A percentile compares a stretch with the other conserved stretches of the same genome.
These are phyloP conservation scores for Labrus mixtus DNA, from an alignment of 2,113 vertebrate species.

Conservation along the genomic window DNA sequence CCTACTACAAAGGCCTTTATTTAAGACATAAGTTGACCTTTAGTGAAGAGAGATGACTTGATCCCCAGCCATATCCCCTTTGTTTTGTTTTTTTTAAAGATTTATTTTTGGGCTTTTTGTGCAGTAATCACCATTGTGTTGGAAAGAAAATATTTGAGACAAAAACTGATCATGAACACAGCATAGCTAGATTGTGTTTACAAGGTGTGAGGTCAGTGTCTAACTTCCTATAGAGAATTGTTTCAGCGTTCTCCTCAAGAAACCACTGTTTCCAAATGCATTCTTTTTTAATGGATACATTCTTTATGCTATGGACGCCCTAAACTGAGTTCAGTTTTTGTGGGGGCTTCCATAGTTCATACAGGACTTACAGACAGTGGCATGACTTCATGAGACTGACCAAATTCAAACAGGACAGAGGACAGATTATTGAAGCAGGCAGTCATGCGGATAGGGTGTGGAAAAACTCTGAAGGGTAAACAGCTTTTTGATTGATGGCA, in stretches of 20 bases:
- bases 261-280: too few species aligned
- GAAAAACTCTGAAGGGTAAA: constrained; percentile 21
- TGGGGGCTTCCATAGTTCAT: constrained; percentile 6
- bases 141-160: neutral
- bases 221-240: neutral
- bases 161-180: neutral
- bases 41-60: neutral
- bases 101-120: too few species aligned
- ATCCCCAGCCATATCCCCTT: too few species aligned
- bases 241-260: too few species aligned
- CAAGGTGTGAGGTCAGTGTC: too few species aligned
- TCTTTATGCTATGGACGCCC: too few species aligned
- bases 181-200: neutral
- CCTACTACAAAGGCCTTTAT: neutral
- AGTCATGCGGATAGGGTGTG: constrained; percentile 6
- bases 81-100: too few species aligned
- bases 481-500: neutral
- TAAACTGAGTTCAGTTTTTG: too few species aligned
- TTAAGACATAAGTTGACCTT: too few species aligned
- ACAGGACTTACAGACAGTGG: constrained; percentile 33
- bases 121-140: neutral
- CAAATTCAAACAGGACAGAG: constrained; percentile 35
- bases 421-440: neutral
- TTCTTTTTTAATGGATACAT: too few species aligned
- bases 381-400: constrained; percentile 65